These are phyloP conservation scores for Caenorhabditis macrosperma DNA, from an alignment of 2,888 invertebrate species.

Conservation along the genomic window DNA sequence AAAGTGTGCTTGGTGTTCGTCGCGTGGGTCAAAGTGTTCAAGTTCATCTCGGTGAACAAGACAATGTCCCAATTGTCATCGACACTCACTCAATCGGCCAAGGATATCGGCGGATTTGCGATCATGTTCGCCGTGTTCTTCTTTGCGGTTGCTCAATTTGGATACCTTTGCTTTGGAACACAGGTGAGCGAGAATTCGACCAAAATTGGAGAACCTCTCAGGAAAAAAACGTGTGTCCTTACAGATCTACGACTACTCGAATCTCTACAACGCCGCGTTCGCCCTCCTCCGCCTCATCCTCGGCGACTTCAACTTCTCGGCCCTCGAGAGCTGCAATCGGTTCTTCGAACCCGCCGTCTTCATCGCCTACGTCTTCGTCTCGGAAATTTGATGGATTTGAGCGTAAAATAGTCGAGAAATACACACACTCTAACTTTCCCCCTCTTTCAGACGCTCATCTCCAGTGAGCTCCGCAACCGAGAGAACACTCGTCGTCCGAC, in stretches of 20 bases:
- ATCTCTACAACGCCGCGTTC: slow-evolving; percentile 84
- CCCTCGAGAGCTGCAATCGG: slow-evolving; percentile 84
- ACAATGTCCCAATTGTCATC: slow-evolving; percentile 87
- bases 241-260: slow-evolving; percentile 84
- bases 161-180: slow-evolving; percentile 86
- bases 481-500: slow-evolving; percentile 21
- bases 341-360: slow-evolving; percentile 87
- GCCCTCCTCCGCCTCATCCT: slow-evolving; percentile 87
- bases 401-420: background rate
- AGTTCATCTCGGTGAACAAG: slow-evolving; percentile 87
- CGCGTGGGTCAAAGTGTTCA: slow-evolving; percentile 87
- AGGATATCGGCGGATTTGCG: slow-evolving; percentile 86
- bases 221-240: too few species aligned
- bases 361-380: slow-evolving; percentile 86
- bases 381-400: slow-evolving; percentile 43
- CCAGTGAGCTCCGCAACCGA: slow-evolving; percentile 33
- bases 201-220: too few species aligned
- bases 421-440: background rate
- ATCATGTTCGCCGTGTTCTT: slow-evolving; percentile 89
- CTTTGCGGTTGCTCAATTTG: slow-evolving; percentile 87
- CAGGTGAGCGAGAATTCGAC: too few species aligned
- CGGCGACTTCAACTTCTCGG: slow-evolving; percentile 81
- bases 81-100: slow-evolving; percentile 86
- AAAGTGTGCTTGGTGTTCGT: slow-evolving; percentile 85
- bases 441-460: slow-evolving; percentile 21